These are phyloP conservation scores for Tetragonula clypearis DNA, from an alignment of 1,140 invertebrate genomes.

Conservation along the genomic window DNA sequence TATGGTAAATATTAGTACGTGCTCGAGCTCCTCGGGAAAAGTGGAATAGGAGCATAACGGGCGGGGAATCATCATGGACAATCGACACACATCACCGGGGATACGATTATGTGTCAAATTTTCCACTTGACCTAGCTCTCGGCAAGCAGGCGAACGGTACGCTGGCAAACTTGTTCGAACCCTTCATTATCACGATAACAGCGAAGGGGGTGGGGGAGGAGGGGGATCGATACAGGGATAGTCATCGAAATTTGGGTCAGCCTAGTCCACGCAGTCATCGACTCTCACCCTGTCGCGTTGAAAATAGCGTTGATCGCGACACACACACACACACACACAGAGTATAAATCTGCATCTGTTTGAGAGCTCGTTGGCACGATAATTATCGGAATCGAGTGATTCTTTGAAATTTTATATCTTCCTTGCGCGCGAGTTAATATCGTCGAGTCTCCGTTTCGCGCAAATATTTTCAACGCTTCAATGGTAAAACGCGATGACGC, in stretches of 20 bases:
- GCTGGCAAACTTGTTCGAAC: slow-evolving; percentile 53
- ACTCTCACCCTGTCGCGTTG: slow-evolving; percentile 40
- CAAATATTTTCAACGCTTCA: background rate
- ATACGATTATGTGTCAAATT: slow-evolving; percentile 53
- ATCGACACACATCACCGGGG: slow-evolving; percentile 1
- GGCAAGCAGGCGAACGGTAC: slow-evolving; percentile 24
- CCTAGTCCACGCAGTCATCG: slow-evolving; percentile 46
- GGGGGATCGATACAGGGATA: slow-evolving; percentile 55
- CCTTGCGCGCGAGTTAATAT: background rate
- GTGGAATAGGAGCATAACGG: background rate
- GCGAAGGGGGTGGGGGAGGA: no score
- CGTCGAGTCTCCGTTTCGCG: no score
- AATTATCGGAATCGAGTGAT: slow-evolving; percentile 17
- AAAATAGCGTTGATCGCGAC: slow-evolving; percentile 5
- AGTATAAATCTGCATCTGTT: slow-evolving; percentile 30
- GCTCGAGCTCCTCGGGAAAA: background rate
- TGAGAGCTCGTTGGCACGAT: background rate
- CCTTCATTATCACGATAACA: slow-evolving; percentile 56
- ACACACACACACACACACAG: background rate
- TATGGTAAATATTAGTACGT: background rate
- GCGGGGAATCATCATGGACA: background rate
- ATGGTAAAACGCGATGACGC: background rate
- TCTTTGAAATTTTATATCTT: background rate
- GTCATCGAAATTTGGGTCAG: slow-evolving; percentile 65
- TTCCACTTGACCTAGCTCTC: slow-evolving; percentile 59